Evolutionary conservation across 2,888 invertebrate species (phyloP).

Genomic region (Drosophila mimica): DNA sequence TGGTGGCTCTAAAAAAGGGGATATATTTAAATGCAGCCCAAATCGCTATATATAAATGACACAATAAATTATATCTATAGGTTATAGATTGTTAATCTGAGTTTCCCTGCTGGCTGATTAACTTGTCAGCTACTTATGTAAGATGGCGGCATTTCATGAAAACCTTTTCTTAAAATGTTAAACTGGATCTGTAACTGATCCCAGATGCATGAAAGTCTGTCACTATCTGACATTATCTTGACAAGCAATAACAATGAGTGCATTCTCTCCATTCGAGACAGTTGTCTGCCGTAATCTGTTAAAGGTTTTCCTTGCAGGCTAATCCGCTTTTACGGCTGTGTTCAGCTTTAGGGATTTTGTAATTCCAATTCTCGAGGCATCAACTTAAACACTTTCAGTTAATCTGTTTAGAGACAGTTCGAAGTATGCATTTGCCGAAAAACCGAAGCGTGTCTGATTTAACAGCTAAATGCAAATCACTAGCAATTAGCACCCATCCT

Average conservation of each 20-base stretch:
- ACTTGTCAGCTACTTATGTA: slow-evolving; percentile 6
- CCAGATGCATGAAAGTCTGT: slow-evolving; percentile 10
- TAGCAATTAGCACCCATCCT: slow-evolving; percentile 55
- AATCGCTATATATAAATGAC: background rate
- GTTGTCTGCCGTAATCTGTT: slow-evolving; percentile 26
- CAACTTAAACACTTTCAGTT: background rate
- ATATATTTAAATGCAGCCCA: background rate
- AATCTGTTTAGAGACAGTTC: slow-evolving; percentile 21
- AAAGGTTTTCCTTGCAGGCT: slow-evolving; percentile 15
- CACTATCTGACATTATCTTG: slow-evolving; percentile 35
- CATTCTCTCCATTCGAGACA: background rate
- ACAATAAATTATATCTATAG: background rate
- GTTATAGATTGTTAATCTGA: background rate
- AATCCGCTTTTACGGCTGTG: slow-evolving; percentile 12
- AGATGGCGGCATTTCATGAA: background rate
- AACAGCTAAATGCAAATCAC: slow-evolving; percentile 59
- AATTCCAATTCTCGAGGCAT: background rate
- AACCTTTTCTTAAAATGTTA: background rate
- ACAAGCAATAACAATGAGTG: slow-evolving; percentile 15
- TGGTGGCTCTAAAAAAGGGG: too few species aligned
- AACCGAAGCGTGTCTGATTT: slow-evolving; percentile 42
- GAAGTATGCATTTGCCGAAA: slow-evolving; percentile 1
- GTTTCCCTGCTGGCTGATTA: slow-evolving; percentile 6
- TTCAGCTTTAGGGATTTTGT: background rate
- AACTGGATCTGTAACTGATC: slow-evolving; percentile 4